A percentile compares a stretch with the other conserved stretches of the same genome.
These are phyloP conservation scores for Astyanax mexicanus DNA, from an alignment of 2,797 vertebrate species.

Conservation along the genomic window DNA sequence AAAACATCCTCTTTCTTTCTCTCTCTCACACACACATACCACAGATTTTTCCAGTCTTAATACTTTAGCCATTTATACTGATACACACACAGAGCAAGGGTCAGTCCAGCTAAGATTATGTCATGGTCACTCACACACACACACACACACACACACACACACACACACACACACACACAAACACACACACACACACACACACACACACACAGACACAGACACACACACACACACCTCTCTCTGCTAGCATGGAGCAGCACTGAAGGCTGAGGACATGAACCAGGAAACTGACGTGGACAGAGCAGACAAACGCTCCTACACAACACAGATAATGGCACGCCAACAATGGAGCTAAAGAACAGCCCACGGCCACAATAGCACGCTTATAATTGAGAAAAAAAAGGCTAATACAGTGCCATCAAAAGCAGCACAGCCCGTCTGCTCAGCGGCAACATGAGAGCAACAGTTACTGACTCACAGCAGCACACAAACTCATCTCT, in stretches of 20 bases:
- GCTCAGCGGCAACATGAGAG: constrained; percentile 39
- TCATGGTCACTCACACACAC: not conserved
- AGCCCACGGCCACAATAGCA: constrained; percentile 42
- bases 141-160: too few species aligned
- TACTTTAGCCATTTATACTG: constrained; percentile 47
- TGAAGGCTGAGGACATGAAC: constrained; percentile 42
- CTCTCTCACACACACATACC: constrained; percentile 58
- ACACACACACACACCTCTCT: too few species aligned
- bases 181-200: too few species aligned
- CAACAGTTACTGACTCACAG: constrained; percentile 34
- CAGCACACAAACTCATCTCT: constrained; percentile 7
- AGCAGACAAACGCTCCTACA: constrained; percentile 41
- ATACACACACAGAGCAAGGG: constrained; percentile 58
- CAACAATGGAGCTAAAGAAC: constrained; percentile 49
- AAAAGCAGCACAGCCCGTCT: constrained; percentile 43
- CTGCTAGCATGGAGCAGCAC: not conserved
- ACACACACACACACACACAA: too few species aligned
- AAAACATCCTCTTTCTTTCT: constrained; percentile 51
- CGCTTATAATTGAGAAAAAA: constrained; percentile 38
- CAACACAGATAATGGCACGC: constrained; percentile 36
- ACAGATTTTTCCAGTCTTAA: constrained; percentile 65
- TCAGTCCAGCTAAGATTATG: constrained; percentile 33
- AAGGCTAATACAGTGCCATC: constrained; percentile 40
- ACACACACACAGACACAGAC: too few species aligned
- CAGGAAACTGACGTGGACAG: constrained; percentile 39